phyloP scores from a whole-genome alignment of 2,888 invertebrate species.

The Eupsilia transversa region DNA sequence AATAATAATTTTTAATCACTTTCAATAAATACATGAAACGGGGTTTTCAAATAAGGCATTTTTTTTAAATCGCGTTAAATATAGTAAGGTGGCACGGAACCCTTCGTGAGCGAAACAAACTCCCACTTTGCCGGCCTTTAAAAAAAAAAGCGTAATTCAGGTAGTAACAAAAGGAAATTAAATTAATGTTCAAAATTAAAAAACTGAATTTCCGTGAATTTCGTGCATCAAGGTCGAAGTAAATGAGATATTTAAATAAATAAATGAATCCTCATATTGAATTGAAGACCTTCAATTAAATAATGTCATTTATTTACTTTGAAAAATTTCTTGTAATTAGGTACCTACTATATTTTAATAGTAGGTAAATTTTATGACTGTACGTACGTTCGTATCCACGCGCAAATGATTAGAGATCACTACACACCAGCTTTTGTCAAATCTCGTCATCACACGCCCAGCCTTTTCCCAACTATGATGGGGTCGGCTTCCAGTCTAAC shows the following conservation, averaged over 20 bases:
- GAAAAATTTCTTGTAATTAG: neutral
- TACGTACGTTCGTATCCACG: neutral
- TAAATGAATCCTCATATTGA: constrained; percentile 7
- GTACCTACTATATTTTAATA: neutral
- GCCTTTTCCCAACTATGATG: neutral
- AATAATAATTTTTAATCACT: too few relatives aligned
- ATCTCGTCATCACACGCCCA: neutral
- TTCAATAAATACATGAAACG: too few relatives aligned
- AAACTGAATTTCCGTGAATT: constrained; percentile 15
- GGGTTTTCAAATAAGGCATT: too few relatives aligned
- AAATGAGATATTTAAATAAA: constrained; percentile 9
- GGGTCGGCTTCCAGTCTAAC: neutral
- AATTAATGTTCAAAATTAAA: too few relatives aligned
- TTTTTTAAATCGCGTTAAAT: too few relatives aligned
- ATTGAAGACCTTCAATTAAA: constrained; percentile 29
- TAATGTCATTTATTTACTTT: constrained; percentile 18
- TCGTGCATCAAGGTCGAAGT: constrained; percentile 9
- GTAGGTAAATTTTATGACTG: neutral
- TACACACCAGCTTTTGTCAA: neutral
- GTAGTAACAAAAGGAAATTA: neutral
- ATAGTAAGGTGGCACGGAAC: too few relatives aligned
- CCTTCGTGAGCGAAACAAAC: too few relatives aligned
- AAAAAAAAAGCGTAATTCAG: too few relatives aligned
- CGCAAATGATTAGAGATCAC: neutral
- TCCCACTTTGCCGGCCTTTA: too few relatives aligned